Percentiles rank a stretch among this genome's conserved stretches.
phyloP scores from a whole-genome alignment of 1,140 invertebrate genomes.

The Gryon sp. region DNA sequence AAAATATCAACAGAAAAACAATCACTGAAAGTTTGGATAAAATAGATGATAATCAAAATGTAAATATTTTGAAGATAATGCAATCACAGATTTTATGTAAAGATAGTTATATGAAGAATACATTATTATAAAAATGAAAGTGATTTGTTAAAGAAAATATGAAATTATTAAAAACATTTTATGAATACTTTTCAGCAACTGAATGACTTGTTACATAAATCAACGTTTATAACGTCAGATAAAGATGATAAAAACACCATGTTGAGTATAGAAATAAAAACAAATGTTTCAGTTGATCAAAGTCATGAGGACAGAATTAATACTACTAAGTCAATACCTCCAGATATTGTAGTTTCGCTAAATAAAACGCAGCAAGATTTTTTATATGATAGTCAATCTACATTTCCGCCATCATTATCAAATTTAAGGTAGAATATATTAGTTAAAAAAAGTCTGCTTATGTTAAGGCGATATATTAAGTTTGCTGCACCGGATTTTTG shows the following conservation, averaged over 20 bases:
- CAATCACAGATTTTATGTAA: too few relatives aligned
- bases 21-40: constrained; percentile 27
- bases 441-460: too few relatives aligned
- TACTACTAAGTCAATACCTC: constrained; percentile 71
- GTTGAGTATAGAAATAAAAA: constrained; percentile 77
- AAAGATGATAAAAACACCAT: constrained; percentile 69
- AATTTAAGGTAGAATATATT: constrained; percentile 85
- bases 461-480: too few relatives aligned
- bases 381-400: constrained; percentile 83
- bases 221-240: too few relatives aligned
- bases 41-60: constrained; percentile 44
- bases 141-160: too few relatives aligned
- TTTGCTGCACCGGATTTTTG: too few relatives aligned
- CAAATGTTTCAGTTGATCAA: constrained; percentile 73
- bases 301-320: constrained; percentile 70
- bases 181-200: too few relatives aligned
- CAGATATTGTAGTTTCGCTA: constrained; percentile 76
- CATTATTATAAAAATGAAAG: not conserved
- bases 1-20: not conserved
- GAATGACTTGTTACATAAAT: too few relatives aligned
- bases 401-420: constrained; percentile 86
- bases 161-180: too few relatives aligned
- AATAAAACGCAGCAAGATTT: constrained; percentile 78
- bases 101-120: too few relatives aligned
- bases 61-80: constrained; percentile 41